These are phyloP conservation scores for Capromys pilorides DNA, from an alignment of 2,797 vertebrate species.

Conservation along the genomic window DNA sequence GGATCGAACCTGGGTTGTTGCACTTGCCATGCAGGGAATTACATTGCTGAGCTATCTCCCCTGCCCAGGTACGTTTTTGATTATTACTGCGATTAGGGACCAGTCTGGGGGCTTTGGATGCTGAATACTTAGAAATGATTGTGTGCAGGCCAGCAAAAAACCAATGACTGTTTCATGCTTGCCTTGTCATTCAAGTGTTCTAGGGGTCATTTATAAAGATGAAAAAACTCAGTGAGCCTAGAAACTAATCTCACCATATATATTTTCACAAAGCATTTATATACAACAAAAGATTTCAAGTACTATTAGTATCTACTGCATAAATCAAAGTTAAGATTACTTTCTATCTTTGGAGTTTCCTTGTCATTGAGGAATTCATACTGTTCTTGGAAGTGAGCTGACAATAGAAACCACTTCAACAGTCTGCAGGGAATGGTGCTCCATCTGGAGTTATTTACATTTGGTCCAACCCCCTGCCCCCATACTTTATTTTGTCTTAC, in stretches of 20 bases:
- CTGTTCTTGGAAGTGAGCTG: neutral
- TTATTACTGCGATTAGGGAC: neutral
- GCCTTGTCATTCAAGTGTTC: neutral
- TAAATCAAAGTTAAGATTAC: neutral
- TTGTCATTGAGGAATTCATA: neutral
- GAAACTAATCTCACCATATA: neutral
- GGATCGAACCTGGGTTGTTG: no score
- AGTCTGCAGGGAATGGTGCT: neutral
- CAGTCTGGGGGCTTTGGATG: neutral
- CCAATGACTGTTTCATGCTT: neutral
- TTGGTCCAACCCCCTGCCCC: neutral
- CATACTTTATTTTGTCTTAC: neutral
- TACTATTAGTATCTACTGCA: neutral
- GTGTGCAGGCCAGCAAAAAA: neutral
- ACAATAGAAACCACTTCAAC: neutral
- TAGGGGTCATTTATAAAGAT: neutral
- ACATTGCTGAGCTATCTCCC: no score
- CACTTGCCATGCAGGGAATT: no score
- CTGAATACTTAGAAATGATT: neutral
- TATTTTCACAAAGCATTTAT: slow-evolving; percentile 48
- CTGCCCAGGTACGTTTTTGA: neutral
- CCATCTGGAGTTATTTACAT: neutral
- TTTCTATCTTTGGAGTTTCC: neutral
- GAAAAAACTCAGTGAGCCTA: neutral
- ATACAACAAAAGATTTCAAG: slow-evolving; percentile 9